These are phyloP conservation scores for Oophaga pumilio DNA, from an alignment of 2,113 vertebrate genomes.

Conservation along the genomic window DNA sequence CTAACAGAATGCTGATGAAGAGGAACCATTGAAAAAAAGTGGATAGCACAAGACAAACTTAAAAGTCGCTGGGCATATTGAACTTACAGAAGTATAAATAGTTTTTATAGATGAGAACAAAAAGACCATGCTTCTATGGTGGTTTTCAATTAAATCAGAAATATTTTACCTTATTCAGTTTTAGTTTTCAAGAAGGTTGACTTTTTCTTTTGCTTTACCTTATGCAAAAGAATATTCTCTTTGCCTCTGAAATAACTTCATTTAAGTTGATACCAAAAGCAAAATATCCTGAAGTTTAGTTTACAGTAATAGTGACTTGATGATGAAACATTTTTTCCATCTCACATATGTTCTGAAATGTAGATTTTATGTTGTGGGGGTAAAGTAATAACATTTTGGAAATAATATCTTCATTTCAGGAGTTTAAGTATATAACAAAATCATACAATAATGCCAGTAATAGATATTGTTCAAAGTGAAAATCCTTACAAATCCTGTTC, in stretches of 20 bases:
- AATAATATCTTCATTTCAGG: neutral
- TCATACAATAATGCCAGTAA: neutral
- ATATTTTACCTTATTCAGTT: neutral
- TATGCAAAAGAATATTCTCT: neutral
- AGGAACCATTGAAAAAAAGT: no score
- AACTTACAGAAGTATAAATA: no score
- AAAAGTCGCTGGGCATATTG: no score
- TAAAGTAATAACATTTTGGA: neutral
- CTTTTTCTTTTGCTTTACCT: neutral
- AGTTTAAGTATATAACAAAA: neutral
- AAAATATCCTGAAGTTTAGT: no score
- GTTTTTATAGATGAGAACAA: no score
- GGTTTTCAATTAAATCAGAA: no score
- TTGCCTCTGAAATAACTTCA: neutral
- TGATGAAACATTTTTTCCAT: no score
- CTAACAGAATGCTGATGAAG: no score
- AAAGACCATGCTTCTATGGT: no score
- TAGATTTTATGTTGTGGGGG: neutral
- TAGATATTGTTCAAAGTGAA: neutral
- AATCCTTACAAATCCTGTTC: slow-evolving; percentile 56
- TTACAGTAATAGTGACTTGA: no score
- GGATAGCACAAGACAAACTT: no score
- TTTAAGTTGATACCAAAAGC: no score
- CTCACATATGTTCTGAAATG: neutral
- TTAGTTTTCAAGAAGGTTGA: neutral